Conservation (phyloP, 1,140 invertebrate genomes). For the Lycorma delicatula region DNA sequence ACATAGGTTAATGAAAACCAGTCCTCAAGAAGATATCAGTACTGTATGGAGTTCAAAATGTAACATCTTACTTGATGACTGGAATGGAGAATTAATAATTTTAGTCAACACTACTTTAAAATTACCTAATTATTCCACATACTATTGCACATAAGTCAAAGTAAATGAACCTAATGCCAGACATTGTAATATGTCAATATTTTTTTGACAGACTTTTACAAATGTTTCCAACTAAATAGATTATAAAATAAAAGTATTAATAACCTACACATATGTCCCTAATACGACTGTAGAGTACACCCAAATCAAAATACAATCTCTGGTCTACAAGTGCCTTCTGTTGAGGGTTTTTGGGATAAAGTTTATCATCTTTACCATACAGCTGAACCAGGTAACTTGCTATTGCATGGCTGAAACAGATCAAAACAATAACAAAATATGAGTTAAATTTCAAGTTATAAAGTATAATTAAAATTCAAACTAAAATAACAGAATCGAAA, state of each 20-base stretch:
- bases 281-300: conserved; percentile 55
- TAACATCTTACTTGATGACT: too few relatives aligned
- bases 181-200: not conserved
- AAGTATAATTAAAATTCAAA: too few relatives aligned
- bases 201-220: not conserved
- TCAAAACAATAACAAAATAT: too few relatives aligned
- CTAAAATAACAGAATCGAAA: too few relatives aligned
- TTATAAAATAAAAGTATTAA: conserved; percentile 12
- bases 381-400: conserved; percentile 58
- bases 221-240: not conserved
- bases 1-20: too few relatives aligned
- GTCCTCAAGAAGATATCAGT: too few relatives aligned
- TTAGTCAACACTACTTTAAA: too few relatives aligned
- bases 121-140: not conserved
- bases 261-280: conserved; percentile 52
- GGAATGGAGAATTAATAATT: too few relatives aligned
- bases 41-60: too few relatives aligned
- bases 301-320: conserved; percentile 63
- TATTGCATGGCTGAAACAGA: conserved; percentile 53
- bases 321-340: conserved; percentile 61
- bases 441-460: too few relatives aligned
- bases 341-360: conserved; percentile 60
- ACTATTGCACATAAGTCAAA: not conserved
- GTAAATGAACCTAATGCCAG: not conserved
- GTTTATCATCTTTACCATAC: conserved; percentile 55